Evolutionary conservation across 2,888 invertebrate genomes (phyloP), one percentile per base, ranked within the genome.

Genomic region (Digitonthophagus gazella): DNA sequence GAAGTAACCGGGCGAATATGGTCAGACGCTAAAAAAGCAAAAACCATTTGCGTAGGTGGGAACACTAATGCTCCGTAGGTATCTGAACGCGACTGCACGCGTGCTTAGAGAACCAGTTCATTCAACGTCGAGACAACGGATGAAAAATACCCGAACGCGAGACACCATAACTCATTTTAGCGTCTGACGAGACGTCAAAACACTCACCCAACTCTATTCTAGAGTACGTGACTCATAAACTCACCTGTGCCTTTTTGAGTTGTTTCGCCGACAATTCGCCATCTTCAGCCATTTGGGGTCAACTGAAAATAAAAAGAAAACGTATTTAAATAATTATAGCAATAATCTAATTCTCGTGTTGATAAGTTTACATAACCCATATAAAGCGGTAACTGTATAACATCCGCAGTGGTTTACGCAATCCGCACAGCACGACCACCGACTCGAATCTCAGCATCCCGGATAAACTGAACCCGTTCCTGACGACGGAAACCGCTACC

Each of bases 271-370:
- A 71, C 71, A 73, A 75, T 75, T 78, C 77, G 75, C 76, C 80
- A 80, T 80, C 78, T 72, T 74, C 74, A 78, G 79, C 79, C 80
- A 80, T 80, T 79, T 76, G 78, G 76, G 66, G 68, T 54, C 58
- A 74, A 75, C 77, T 78, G 71, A 58, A 76, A 77, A 58, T 54
- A 71, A 68, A 72, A 65, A 70, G 20, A 55, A 65, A 22, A 65
- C 55, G 6, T 44, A 6, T 6, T 44, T 44, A 44, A 44, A 8
- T 44, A 44, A 44, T n/a, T n/a, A 44, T 11, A 11, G 28, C 28
- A 44, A 44, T 44, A 44, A 3, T 3, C 28, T 44, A 44, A n/a
- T n/a, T n/a, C n/a, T n/a, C n/a, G n/a, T n/a, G 28, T 44, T 44
- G 28, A 44, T 11, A 44, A 44, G 28, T 8, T 44, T 44, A 44